Evolutionary conservation across 2,113 vertebrate species (phyloP).

Genomic region (Neodon shergylaensis): DNA sequence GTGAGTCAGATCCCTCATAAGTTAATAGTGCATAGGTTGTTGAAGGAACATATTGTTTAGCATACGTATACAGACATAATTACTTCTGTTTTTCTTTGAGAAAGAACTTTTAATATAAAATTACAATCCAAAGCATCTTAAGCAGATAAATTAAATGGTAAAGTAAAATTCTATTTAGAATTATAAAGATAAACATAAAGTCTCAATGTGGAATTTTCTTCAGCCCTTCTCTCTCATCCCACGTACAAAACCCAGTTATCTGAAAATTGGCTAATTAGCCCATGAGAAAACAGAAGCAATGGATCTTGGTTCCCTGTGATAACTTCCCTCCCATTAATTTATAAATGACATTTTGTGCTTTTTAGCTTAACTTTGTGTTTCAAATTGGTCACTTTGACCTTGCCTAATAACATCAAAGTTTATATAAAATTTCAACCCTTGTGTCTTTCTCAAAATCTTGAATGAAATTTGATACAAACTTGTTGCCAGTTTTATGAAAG

Average conservation of each 20-base stretch:
- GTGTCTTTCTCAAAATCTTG: neutral
- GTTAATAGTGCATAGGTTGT: neutral
- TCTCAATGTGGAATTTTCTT: neutral
- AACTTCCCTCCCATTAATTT: neutral
- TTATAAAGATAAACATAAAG: neutral
- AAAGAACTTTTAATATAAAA: neutral
- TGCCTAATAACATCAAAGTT: conserved; percentile 61
- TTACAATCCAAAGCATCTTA: neutral
- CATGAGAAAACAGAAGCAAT: neutral
- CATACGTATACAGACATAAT: neutral
- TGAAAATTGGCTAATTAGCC: neutral
- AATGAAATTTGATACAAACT: conserved; percentile 50
- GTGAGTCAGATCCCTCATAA: too few species aligned
- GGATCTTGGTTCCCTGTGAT: neutral
- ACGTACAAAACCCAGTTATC: neutral
- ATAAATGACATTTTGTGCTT: neutral
- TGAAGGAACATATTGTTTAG: neutral
- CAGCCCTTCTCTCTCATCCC: neutral
- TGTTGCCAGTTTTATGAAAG: neutral
- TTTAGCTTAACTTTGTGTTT: neutral
- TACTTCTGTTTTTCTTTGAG: neutral
- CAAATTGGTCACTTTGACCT: conserved; percentile 58
- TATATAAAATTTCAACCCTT: conserved; percentile 24
- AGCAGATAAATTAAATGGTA: neutral
- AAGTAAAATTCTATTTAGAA: neutral